Evolutionary conservation across 2,113 vertebrate species (phyloP).

Genomic region (Recurvirostra avosetta): DNA sequence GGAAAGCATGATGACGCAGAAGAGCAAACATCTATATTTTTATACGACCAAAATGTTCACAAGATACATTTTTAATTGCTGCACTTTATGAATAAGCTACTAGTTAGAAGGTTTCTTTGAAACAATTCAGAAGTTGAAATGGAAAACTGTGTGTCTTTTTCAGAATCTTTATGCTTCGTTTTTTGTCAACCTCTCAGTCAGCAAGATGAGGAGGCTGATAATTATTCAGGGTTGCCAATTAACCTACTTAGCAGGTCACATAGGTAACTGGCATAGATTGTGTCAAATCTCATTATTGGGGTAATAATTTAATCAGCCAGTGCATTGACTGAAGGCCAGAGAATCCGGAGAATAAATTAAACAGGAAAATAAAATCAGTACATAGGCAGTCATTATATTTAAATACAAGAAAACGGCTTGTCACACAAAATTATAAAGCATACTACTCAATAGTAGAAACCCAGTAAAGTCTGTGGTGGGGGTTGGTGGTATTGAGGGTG

Average conservation of each 20-base stretch:
- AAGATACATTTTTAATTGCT: neutral
- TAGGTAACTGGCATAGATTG: conserved; percentile 57
- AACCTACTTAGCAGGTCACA: conserved; percentile 64
- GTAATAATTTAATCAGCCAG: conserved; percentile 59
- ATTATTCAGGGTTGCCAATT: conserved; percentile 58
- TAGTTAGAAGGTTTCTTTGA: neutral
- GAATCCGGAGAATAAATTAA: conserved; percentile 17
- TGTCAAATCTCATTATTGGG: conserved; percentile 55
- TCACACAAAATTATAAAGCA: neutral
- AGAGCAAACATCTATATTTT: neutral
- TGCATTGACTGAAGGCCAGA: conserved; percentile 17
- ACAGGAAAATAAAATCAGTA: conserved; percentile 4
- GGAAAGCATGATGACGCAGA: neutral
- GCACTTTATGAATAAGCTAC: neutral
- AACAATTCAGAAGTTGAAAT: neutral
- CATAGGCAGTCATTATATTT: neutral
- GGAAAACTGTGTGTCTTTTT: neutral
- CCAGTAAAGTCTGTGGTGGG: neutral
- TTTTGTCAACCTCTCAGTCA: neutral
- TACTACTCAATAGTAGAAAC: neutral
- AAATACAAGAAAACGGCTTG: neutral
- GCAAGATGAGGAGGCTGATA: conserved; percentile 6
- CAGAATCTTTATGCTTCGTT: neutral
- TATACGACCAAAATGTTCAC: neutral
- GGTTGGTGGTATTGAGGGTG: neutral